phyloP scores from a whole-genome alignment of 2,888 invertebrate genomes.

The Amphimallon solstitiale region DNA sequence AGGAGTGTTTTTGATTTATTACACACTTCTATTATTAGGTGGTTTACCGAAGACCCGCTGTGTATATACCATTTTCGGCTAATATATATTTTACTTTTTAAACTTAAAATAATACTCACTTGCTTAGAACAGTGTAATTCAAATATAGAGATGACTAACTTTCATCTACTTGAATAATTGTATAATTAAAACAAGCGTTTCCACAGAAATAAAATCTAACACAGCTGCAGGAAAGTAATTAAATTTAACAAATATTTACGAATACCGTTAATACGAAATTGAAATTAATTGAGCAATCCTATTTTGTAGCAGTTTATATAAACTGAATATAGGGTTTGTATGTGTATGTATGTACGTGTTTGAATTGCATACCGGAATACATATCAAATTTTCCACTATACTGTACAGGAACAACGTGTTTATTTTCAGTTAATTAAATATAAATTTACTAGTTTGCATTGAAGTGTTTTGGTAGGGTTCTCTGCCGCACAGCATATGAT shows the following conservation, averaged over 20 bases:
- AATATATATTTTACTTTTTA: no score
- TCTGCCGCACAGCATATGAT: not conserved
- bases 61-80: no score
- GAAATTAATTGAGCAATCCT: conserved; percentile 25
- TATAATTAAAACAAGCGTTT: not conserved
- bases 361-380: conserved; percentile 39
- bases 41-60: no score
- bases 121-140: no score
- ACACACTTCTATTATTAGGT: no score
- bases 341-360: conserved; percentile 26
- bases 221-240: not conserved
- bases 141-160: no score
- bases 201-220: not conserved
- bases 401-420: conserved; percentile 34
- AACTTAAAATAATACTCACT: no score
- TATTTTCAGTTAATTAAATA: conserved; percentile 44
- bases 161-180: no score
- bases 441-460: conserved; percentile 42
- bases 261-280: conserved; percentile 10
- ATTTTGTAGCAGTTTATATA: conserved; percentile 16
- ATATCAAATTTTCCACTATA: conserved; percentile 37
- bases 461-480: not conserved
- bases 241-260: conserved; percentile 16
- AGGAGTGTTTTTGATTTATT: no score
- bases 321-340: not conserved